A percentile compares a stretch with the other conserved stretches of the same genome.
phyloP scores from a whole-genome alignment of 35 echinoderm and acorn worm genomes.

The Lytechinus pictus region DNA sequence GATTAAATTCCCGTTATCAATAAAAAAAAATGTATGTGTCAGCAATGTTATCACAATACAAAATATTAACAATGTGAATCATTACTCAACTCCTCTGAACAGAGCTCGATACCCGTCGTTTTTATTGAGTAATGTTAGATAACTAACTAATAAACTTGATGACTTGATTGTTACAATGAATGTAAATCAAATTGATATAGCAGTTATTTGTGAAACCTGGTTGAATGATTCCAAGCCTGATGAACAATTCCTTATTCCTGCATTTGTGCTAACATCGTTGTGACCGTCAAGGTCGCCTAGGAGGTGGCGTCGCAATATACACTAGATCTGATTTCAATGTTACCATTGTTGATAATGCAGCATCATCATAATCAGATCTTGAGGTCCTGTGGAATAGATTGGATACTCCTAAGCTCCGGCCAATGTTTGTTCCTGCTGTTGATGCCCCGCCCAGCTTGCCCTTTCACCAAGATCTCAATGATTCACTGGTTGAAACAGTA shows the following conservation, averaged over 20 bases:
- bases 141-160: neutral
- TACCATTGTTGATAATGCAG: neutral
- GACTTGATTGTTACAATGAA: neutral
- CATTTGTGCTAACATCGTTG: constrained; percentile 12
- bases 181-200: neutral
- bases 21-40: too few relatives aligned
- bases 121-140: neutral
- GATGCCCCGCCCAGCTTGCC: neutral
- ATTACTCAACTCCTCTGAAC: neutral
- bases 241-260: neutral
- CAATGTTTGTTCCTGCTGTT: neutral
- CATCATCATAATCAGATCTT: neutral
- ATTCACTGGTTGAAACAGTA: neutral
- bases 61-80: too few relatives aligned
- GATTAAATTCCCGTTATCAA: too few relatives aligned
- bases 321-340: neutral
- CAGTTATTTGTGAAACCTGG: neutral
- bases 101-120: neutral
- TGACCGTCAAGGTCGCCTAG: neutral
- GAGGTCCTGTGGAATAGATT: neutral
- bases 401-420: neutral
- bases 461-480: neutral
- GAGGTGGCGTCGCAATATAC: constrained; percentile 12
- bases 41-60: too few relatives aligned
- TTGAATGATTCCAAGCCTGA: neutral